Base-by-base conservation (phyloP, 1,140 invertebrate species). In the Halyomorpha halys region DNA sequence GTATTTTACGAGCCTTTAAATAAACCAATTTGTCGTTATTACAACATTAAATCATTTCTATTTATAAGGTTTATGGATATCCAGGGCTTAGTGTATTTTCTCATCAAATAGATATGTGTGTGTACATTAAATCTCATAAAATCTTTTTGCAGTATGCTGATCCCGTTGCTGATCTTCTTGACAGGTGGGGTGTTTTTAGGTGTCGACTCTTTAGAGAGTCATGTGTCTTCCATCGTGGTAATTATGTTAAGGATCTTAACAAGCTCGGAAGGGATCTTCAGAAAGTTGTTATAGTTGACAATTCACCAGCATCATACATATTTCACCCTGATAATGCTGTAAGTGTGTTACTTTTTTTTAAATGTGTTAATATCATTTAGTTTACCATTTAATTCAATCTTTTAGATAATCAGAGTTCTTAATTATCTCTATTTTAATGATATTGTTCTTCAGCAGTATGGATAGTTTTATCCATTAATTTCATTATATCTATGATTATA, bases 281-380 rank as follows among this genome's bases (percentile, higher is more conserved):
- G 71, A 88, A 94, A 78, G 94, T 98, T 73, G 87, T 99, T 72
- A 99, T 99, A 73, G 90, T 99, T 67, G 97, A 99, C 81, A 99
- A 99, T 81, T 98, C 95, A 71, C 97, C 97, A 71, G 96, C 94
- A 71, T 97, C 94, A 66, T 99, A 99, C 80, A 96, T 98, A 81
- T 99, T 99, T 86, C 97, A 99, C 86, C 96, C 97, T 75, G 92
- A 98, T 76, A 98, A 99, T 83, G 96, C 97, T 75, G 95, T 98
- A 79, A 90, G 53, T 30, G 27, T 30, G 3, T 30, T 30, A 30
- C 8, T 4, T n/a, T 30, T 30, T 30, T 30, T 30, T 30, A 30
- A 49, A 49, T 11, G 34, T 39, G 34, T 39, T 39, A 8, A 39
- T 39, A 6, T 39, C 34, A 39, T 3, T 39, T 11, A 1, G 1